Evolutionary conservation across 2,797 vertebrate species (phyloP), one percentile per base, ranked within the genome.

Genomic region (Danio tinwini): DNA sequence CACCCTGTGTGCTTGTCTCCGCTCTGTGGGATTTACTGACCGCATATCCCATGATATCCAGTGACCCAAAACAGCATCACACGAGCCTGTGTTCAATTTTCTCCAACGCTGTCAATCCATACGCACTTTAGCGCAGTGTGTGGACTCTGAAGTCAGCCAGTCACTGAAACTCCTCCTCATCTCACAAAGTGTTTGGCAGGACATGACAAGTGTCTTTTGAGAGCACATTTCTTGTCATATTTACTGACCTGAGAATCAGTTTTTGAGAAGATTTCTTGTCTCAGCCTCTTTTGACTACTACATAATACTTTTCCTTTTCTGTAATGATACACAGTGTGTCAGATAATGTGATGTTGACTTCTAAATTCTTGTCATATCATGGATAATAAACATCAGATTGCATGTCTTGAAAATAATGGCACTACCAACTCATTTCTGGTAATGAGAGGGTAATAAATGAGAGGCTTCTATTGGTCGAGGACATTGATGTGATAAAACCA

Each of bases 21-120:
- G 37, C 68, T 39, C 74, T 2, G 19, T 69, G 42, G 53, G 37
- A 44, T 73, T 62, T 55, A 73, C 64, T 79, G 74, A 63, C 72
- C 74, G 47, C 62, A 76, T 40, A 55, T 75, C 79, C 76, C 78
- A 61, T 39, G 64, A 83, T 16, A 79, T 52, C 5, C 12, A 50
- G 45, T 77, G 76, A 82, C 80, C 76, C 52, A 76, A 59, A 85
- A 83, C 77, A 85, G 40, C 65, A 71, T 81, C 58, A 76, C 70
- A 83, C 13, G 59, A 80, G 55, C 65, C 53, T 8, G 39, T 77
- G 68, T 79, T 83, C 73, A 81, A 82, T 52, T 61, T 78, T 59
- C 65, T 16, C 29, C 10, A 49, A 52, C 37, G 58, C 52, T 82
- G 78, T 80, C 74, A 70, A 9, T 61, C 50, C 56, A 58, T 9